A percentile compares a stretch with the other conserved stretches of the same genome.
These are phyloP conservation scores for Polia nebulosa DNA, from an alignment of 2,888 invertebrate genomes.

Conservation along the genomic window DNA sequence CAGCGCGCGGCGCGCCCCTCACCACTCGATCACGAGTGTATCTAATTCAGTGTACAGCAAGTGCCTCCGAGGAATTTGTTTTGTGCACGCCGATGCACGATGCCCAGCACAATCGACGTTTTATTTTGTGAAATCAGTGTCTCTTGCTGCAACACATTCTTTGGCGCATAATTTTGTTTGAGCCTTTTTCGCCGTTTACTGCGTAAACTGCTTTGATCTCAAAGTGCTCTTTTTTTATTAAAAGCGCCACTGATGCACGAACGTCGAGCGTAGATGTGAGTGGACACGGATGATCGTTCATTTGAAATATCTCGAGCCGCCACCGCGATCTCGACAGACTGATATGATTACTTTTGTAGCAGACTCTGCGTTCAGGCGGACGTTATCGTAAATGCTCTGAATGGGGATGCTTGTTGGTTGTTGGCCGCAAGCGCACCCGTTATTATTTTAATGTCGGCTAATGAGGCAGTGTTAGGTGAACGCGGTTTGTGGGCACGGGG, in stretches of 20 bases:
- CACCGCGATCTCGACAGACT: constrained; percentile 62
- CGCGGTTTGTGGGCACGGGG: constrained; percentile 79
- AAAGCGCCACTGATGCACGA: constrained; percentile 52
- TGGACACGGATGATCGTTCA: constrained; percentile 60
- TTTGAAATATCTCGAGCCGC: constrained; percentile 55
- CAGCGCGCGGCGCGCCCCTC: constrained; percentile 74
- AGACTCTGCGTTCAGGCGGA: constrained; percentile 31
- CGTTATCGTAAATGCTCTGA: constrained; percentile 66
- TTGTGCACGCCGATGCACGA: constrained; percentile 84
- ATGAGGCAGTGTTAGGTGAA: constrained; percentile 80
- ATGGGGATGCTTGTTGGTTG: constrained; percentile 69
- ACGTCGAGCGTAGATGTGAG: constrained; percentile 52
- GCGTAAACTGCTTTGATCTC: constrained; percentile 79
- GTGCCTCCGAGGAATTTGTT: constrained; percentile 88
- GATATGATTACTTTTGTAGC: constrained; percentile 68
- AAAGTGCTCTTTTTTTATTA: constrained; percentile 62
- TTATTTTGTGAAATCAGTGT: constrained; percentile 86
- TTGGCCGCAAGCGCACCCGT: constrained; percentile 73
- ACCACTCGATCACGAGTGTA: constrained; percentile 86
- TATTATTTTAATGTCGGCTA: constrained; percentile 84
- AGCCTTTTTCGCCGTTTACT: constrained; percentile 76
- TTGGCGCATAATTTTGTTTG: constrained; percentile 80
- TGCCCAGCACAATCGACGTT: constrained; percentile 82
- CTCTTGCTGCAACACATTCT: constrained; percentile 82
- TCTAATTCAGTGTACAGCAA: constrained; percentile 88